A percentile compares a stretch with the other conserved stretches of the same genome.
These are phyloP conservation scores for Nasonia giraulti DNA, from an alignment of 1,140 invertebrate species.

Conservation along the genomic window DNA sequence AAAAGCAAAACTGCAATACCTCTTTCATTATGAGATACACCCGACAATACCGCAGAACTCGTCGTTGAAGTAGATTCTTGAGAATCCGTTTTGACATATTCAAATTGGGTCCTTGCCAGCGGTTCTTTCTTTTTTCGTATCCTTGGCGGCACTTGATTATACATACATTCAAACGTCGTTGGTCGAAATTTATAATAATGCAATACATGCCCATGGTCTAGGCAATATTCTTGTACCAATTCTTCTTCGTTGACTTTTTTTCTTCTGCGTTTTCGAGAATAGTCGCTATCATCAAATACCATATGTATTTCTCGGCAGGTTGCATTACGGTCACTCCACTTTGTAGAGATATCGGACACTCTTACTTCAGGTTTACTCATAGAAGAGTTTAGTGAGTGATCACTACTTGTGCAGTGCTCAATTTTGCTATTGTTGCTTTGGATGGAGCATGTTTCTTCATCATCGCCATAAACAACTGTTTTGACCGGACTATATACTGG, in stretches of 20 bases:
- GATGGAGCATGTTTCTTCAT: not conserved
- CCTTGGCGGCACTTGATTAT: not conserved
- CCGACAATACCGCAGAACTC: not conserved
- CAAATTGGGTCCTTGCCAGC: not conserved
- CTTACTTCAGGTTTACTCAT: not conserved
- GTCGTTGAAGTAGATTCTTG: not conserved
- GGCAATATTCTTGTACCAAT: not conserved
- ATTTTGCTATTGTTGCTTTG: not conserved
- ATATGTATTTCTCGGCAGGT: not conserved
- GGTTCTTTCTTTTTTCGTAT: not conserved
- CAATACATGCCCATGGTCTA: not conserved
- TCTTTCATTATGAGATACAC: not conserved
- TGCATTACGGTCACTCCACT: not conserved
- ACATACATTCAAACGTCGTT: not conserved
- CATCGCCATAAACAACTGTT: not conserved
- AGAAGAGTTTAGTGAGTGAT: not conserved
- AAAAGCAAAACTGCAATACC: not conserved
- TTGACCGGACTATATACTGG: not conserved
- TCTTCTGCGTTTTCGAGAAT: slow-evolving; percentile 19
- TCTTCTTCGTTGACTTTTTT: not conserved
- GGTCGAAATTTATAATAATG: not conserved
- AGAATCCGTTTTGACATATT: not conserved
- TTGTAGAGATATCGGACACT: not conserved
- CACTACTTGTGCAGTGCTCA: not conserved
- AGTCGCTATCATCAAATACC: slow-evolving; percentile 1